These are phyloP conservation scores for Tamias sibiricus DNA, from an alignment of 2,113 vertebrate species.

Conservation along the genomic window DNA sequence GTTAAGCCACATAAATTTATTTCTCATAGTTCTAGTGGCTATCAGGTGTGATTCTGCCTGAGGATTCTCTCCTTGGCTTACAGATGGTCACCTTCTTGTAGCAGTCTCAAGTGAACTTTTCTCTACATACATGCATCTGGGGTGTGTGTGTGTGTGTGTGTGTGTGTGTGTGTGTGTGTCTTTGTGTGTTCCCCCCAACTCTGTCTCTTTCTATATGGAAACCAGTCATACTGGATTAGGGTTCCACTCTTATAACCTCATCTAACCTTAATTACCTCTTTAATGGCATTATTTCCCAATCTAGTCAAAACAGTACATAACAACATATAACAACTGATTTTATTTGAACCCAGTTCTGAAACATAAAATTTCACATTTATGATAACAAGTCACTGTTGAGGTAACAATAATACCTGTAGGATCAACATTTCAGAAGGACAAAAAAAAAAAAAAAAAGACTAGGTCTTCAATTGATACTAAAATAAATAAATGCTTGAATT, in stretches of 20 bases:
- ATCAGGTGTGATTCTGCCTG: background rate
- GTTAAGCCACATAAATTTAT: background rate
- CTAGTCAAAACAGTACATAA: background rate
- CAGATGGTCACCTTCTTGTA: background rate
- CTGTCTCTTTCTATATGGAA: background rate
- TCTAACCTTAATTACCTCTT: background rate
- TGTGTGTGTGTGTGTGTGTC: background rate
- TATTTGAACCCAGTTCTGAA: background rate
- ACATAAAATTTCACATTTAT: background rate
- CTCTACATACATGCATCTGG: no score
- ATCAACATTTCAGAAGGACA: background rate
- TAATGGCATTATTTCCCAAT: background rate
- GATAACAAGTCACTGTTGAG: background rate
- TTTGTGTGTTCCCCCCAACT: fast-evolving
- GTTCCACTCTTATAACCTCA: background rate
- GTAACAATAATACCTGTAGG: background rate
- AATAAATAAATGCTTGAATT: background rate
- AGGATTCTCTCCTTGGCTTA: background rate
- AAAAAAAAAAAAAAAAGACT: background rate
- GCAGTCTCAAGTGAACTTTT: background rate
- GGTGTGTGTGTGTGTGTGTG: background rate
- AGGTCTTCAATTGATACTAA: background rate
- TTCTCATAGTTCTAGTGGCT: background rate
- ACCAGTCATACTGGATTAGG: background rate
- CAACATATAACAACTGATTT: background rate